A percentile compares a stretch with the other conserved stretches of the same genome.
Evolutionary conservation across 2,888 invertebrate genomes (phyloP).

Genomic region (Xestobium rufovillosum): DNA sequence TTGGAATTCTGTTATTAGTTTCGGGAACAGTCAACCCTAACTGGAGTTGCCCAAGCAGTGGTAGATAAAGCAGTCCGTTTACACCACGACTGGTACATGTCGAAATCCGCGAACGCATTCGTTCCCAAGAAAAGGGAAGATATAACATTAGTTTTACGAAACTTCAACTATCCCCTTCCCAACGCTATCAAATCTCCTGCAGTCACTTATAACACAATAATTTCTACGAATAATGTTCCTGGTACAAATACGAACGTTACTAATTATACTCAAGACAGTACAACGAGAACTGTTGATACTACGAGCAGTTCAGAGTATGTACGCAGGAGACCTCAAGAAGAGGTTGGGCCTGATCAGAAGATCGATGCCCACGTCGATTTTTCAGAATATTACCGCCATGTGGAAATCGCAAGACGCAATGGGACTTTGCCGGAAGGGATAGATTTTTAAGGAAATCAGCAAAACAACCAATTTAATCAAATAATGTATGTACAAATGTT

Average conservation of each 20-base stretch:
- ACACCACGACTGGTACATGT: conserved; percentile 71
- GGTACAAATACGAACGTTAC: conserved; percentile 33
- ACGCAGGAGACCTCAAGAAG: conserved; percentile 45
- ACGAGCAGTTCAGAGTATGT: conserved; percentile 32
- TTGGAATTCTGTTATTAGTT: conserved; percentile 48
- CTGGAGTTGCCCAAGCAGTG: conserved; percentile 77
- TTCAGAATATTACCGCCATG: conserved; percentile 66
- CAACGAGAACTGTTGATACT: conserved; percentile 37
- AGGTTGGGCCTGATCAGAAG: conserved; percentile 49
- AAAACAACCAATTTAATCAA: too few relatives aligned
- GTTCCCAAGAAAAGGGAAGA: conserved; percentile 62
- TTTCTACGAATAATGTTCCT: conserved; percentile 41
- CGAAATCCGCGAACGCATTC: conserved; percentile 44
- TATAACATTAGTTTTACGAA: conserved; percentile 76
- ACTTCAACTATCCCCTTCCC: conserved; percentile 74
- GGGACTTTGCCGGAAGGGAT: conserved; percentile 61
- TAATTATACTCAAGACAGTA: too few relatives aligned
- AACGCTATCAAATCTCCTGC: conserved; percentile 50
- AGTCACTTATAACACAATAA: conserved; percentile 57
- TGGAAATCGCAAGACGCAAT: conserved; percentile 57
- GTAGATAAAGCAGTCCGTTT: conserved; percentile 77
- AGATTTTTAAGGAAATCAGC: conserved; percentile 44
- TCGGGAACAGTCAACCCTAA: conserved; percentile 67
- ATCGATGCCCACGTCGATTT: conserved; percentile 82
- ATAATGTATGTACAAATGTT: too few relatives aligned